Conservation (phyloP, 2,797 vertebrate species). For the Hyperoplus lanceolatus region DNA sequence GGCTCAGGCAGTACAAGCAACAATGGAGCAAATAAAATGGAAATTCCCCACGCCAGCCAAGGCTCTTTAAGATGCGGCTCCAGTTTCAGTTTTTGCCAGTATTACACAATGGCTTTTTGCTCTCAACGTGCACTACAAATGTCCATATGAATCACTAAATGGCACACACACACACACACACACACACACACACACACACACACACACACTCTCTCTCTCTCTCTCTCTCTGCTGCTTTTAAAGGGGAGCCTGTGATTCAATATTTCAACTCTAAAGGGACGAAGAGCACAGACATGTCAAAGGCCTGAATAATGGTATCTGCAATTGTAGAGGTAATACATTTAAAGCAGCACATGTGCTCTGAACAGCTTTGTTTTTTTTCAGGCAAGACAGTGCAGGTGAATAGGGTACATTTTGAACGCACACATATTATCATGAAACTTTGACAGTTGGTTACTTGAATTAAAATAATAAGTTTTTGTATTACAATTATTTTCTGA, state of each 20-base stretch:
- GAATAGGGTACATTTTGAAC: too few relatives aligned
- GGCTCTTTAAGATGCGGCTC: neutral
- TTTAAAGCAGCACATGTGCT: neutral
- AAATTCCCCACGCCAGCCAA: slow-evolving; percentile 18
- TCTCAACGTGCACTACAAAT: neutral
- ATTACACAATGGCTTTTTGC: slow-evolving; percentile 13
- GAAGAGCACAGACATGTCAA: neutral
- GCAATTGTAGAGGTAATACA: neutral
- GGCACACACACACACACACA: neutral
- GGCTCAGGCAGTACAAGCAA: slow-evolving; percentile 45
- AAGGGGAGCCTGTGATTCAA: neutral
- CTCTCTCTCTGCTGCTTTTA: neutral
- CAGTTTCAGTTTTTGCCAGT: neutral
- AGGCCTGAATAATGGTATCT: slow-evolving; percentile 7
- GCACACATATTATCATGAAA: too few relatives aligned
- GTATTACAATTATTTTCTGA: too few relatives aligned
- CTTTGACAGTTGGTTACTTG: too few relatives aligned
- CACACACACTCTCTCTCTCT: too few relatives aligned
- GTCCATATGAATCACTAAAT: neutral
- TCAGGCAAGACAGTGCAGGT: neutral
- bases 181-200: too few relatives aligned
- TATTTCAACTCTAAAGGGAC: neutral
- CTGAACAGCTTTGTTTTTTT: slow-evolving; percentile 7
- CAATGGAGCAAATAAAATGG: slow-evolving; percentile 42
- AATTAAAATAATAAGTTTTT: too few relatives aligned